Base-by-base conservation (phyloP, 1,140 invertebrate species). In the Zaprionus camerounensis region DNA sequence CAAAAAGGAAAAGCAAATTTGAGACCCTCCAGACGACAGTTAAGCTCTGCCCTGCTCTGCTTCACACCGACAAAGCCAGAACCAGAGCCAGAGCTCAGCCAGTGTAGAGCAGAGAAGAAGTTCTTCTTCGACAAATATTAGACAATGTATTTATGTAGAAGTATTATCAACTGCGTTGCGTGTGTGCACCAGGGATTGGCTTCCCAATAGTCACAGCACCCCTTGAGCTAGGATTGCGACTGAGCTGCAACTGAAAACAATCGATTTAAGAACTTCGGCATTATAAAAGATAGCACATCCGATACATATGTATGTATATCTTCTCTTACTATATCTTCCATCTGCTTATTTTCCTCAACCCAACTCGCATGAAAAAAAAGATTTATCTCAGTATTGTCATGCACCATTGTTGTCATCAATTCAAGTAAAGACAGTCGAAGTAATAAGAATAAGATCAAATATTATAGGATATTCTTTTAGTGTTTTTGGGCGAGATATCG, bases 101-200 rank as follows among this genome's bases (percentile, higher is more conserved):
- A 24, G 44, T 63, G 49, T 74, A 59, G 72, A 31, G 61, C 34
- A 76, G 72, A 41, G 58, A 34, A 51, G 46, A 7, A 56, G 61
- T 28, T 62, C 34, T 44, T 64, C 71, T 63, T 78, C 66, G 41
- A 38, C 76, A 85, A 86, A 85, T 85, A 86, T 85, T 82, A 79
- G 76, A 85, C 82, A 86, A 79, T 72, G 82, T 86, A 86, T 82
- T 86, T 82, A 81, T 81, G 71, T 78, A 51, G 20, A 24, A 51
- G 46, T 51, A 79, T 85, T 69, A 76, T 76, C 78, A 81, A 68
- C 62, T 63, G 68, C 41, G 57, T 67, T 66, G 73, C 57, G 57
- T 67, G 69, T 62, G 31, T 49, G 41, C 38, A 4, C 1, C 17
- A 34, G 44, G 41, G 31, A 71, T 55, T 58, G 63, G 51, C 51